These are phyloP conservation scores for Tringa solitaria DNA, from an alignment of 2,113 vertebrate species.

Conservation along the genomic window DNA sequence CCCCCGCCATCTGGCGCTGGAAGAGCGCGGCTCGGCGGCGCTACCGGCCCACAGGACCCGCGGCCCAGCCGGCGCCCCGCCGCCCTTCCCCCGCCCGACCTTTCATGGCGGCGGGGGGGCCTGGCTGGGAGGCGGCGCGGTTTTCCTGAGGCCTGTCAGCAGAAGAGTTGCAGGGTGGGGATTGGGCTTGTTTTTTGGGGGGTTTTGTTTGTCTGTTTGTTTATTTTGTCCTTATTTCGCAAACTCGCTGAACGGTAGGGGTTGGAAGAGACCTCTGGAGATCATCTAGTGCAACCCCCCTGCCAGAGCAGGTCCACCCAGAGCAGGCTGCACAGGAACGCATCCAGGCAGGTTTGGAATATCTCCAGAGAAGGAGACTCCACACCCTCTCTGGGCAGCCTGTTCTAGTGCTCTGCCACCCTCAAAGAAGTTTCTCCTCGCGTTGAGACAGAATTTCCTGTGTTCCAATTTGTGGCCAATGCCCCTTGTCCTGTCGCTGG, in stretches of 20 bases:
- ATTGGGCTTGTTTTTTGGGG: not conserved
- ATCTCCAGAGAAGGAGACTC: not conserved
- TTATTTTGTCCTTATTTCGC: not conserved
- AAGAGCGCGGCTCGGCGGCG: constrained; percentile 56
- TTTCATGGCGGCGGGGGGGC: constrained; percentile 68
- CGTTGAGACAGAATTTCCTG: not conserved
- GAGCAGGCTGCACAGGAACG: not conserved
- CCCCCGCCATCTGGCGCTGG: constrained; percentile 59
- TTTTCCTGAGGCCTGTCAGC: constrained; percentile 61
- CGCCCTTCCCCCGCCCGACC: not conserved
- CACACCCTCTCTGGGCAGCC: not conserved
- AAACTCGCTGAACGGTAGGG: not conserved
- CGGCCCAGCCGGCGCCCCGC: not conserved
- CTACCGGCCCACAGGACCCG: not conserved
- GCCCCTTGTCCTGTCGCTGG: not conserved
- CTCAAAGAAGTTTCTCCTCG: not conserved
- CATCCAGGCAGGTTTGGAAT: not conserved
- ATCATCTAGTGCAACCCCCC: not conserved
- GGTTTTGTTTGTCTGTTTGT: no score
- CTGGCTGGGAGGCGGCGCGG: constrained; percentile 60
- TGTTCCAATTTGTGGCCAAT: not conserved
- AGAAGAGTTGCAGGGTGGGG: not conserved
- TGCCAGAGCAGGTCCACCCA: not conserved
- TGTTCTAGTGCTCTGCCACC: not conserved
- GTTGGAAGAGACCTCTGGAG: not conserved